Conservation (phyloP, 2,888 invertebrate species). For the Venusia cambrica region DNA sequence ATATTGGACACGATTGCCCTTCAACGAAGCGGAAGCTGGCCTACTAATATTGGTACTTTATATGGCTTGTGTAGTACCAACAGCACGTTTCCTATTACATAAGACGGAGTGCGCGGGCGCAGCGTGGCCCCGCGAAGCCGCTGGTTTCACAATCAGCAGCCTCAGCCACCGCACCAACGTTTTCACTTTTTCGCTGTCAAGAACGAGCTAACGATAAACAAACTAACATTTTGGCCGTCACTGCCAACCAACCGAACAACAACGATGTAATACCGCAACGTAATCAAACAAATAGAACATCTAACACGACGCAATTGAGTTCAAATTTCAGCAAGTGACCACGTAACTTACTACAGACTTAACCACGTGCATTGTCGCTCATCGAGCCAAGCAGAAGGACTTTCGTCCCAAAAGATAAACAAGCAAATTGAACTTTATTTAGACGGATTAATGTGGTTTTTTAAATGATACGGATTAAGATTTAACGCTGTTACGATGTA, state of each 20-base stretch:
- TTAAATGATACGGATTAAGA: constrained; percentile 35
- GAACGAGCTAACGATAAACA: constrained; percentile 79
- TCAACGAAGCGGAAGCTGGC: constrained; percentile 29
- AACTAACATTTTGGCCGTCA: constrained; percentile 78
- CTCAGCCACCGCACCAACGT: constrained; percentile 68
- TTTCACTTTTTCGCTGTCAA: constrained; percentile 82
- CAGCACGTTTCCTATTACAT: constrained; percentile 63
- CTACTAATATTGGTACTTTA: constrained; percentile 30
- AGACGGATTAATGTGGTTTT: constrained; percentile 42
- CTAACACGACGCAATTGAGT: constrained; percentile 45
- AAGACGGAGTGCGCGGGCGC: constrained; percentile 46
- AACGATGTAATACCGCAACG: constrained; percentile 41
- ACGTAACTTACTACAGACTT: constrained; percentile 46
- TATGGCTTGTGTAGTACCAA: constrained; percentile 36
- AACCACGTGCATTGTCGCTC: constrained; percentile 45
- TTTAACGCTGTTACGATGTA: constrained; percentile 50
- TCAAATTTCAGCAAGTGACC: constrained; percentile 48
- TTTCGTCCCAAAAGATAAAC: constrained; percentile 36
- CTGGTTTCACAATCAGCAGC: constrained; percentile 73
- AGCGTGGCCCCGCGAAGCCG: constrained; percentile 54
- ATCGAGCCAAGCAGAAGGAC: constrained; percentile 56
- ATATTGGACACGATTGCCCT: constrained; percentile 19
- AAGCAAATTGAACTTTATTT: constrained; percentile 52
- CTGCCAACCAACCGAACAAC: constrained; percentile 49
- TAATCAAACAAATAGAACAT: constrained; percentile 40